Evolutionary conservation across 2,888 invertebrate species (phyloP).

Genomic region (Lysandra bellargus): DNA sequence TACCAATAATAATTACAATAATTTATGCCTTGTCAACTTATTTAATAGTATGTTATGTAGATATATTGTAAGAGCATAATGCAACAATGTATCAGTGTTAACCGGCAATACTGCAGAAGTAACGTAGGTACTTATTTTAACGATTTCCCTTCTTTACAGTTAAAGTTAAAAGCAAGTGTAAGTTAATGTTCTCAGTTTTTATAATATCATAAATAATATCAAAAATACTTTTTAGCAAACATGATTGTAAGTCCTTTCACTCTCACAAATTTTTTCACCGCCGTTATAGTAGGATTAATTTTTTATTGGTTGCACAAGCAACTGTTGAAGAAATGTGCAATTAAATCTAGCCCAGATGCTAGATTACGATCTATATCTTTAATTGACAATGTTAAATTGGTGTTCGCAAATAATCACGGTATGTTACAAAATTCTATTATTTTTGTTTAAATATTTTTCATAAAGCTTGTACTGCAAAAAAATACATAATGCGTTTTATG

Average conservation of each 20-base stretch:
- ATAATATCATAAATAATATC: too few relatives aligned
- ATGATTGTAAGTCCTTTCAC: neutral
- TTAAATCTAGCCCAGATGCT: neutral
- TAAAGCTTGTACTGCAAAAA: neutral
- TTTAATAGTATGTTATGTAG: neutral
- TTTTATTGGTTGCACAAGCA: neutral
- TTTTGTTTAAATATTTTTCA: neutral
- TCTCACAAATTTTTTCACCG: neutral
- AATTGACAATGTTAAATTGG: neutral
- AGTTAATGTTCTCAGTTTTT: too few relatives aligned
- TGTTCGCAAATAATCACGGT: neutral
- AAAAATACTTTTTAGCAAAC: neutral
- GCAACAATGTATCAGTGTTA: neutral
- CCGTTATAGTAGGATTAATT: neutral
- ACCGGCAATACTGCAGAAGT: neutral
- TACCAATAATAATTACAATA: neutral
- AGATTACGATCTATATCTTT: neutral
- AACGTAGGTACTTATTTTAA: neutral
- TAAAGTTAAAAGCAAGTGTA: too few relatives aligned
- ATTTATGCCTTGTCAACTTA: conserved; percentile 4
- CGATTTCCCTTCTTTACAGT: too few relatives aligned
- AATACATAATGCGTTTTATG: neutral
- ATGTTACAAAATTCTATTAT: neutral
- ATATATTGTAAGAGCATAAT: neutral
- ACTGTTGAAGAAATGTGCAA: neutral